phyloP scores from a whole-genome alignment of 2,797 vertebrate genomes.

The Odontamblyopus lacepedii region DNA sequence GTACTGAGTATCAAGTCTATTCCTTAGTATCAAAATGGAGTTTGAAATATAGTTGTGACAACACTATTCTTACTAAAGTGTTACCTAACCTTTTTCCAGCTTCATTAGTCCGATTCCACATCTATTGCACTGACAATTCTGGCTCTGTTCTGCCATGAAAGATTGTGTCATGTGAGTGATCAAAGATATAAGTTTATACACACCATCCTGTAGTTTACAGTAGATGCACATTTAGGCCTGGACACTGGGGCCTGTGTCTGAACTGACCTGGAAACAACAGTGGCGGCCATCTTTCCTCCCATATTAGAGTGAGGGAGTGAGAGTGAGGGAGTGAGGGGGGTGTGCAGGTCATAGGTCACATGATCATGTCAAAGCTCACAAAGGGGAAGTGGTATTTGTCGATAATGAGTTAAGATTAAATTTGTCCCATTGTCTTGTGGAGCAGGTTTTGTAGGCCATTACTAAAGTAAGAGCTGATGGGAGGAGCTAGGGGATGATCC shows the following conservation, averaged over 20 bases:
- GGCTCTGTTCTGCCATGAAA: not conserved
- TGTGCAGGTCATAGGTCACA: constrained; percentile 44
- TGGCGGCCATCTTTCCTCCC: constrained; percentile 1
- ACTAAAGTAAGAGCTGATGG: constrained; percentile 6
- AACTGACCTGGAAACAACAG: constrained; percentile 14
- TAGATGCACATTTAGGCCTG: constrained; percentile 10
- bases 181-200: not conserved
- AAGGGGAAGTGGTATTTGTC: constrained; percentile 55
- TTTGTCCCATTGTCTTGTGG: constrained; percentile 12
- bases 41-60: too few species aligned
- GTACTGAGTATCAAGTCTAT: too few species aligned
- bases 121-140: not conserved
- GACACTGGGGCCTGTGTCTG: not conserved
- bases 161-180: not conserved
- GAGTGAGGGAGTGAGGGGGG: constrained; percentile 34
- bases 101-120: not conserved
- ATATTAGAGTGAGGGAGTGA: constrained; percentile 35
- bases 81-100: not conserved
- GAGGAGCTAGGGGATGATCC: constrained; percentile 15
- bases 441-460: not conserved
- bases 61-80: too few species aligned
- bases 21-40: too few species aligned
- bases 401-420: constrained; percentile 29
- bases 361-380: constrained; percentile 58
- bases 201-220: constrained; percentile 2